Evolutionary conservation across 2,113 vertebrate species (phyloP), one percentile per base, ranked within the genome.

Genomic region (Clarias batrachus): DNA sequence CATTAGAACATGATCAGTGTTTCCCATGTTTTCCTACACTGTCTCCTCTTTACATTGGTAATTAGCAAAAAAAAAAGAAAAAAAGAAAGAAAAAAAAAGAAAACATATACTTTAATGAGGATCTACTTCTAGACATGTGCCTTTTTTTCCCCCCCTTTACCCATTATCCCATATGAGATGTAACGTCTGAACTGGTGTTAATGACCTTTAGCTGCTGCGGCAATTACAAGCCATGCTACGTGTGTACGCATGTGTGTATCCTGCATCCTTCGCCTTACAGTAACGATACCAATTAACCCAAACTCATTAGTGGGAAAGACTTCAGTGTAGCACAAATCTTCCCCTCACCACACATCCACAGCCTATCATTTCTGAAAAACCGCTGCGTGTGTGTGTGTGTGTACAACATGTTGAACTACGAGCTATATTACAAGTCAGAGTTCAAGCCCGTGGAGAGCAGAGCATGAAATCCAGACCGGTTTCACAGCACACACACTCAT

Each of bases 281-380:
- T 94, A 94, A 94, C 93, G 91, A 94, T 94, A 94, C 94, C 94
- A 95, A 95, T 95, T 95, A 96, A 93, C 92, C 93, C 92, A 90
- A 92, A 94, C 94, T 95, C 94, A 95, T 96, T 95, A 96, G 92
- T 91, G 87, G 87, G 88, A 83, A 82, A 93, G 93, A 93, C 92
- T 94, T 91, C 85, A 93, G 89, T 86, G 92, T 92, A 91, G 91
- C 93, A 92, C 92, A 93, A 93, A 93, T 90, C 92, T 94, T 91
- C 93, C 76, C 57, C 89, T 86, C 68, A 93, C 89, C 92, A 91
- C 86, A 90, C 84, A 92, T 89, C 92, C 89, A 85, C 92, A 93
- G 93, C 93, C 93, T 94, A 93, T 94, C 94, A 87, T 92, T 89
- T 86, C 73, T 89, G 90, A 88, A 92, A 92, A 90, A 92, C 83